Evolutionary conservation across 2,797 vertebrate species (phyloP).

Genomic region (Cynopterus sphinx): DNA sequence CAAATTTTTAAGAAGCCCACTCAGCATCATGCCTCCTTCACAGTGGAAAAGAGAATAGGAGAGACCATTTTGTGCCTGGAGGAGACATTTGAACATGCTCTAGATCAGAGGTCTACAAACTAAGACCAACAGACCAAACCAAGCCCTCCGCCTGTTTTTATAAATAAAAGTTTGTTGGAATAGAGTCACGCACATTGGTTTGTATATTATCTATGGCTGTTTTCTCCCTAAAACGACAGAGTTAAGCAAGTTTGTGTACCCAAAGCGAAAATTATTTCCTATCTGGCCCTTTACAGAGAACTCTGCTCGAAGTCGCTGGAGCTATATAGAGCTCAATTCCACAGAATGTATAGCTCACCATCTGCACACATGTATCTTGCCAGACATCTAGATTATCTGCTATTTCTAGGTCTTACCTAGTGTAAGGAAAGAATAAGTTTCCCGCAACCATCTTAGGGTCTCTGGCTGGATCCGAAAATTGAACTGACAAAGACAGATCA

Average conservation of each 20-base stretch:
- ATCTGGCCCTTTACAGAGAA: neutral
- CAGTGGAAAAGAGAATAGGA: neutral
- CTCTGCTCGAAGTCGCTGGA: neutral
- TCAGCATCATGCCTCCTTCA: neutral
- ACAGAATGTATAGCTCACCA: neutral
- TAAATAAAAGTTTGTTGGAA: conserved; percentile 5
- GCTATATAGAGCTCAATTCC: neutral
- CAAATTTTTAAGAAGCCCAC: neutral
- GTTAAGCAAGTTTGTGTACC: neutral
- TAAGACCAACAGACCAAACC: neutral
- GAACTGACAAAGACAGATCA: neutral
- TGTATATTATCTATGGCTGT: neutral
- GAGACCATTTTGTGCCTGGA: neutral
- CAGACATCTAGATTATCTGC: neutral
- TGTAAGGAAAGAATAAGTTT: neutral
- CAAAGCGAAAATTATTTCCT: neutral
- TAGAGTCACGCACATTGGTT: neutral
- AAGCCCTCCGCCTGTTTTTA: neutral
- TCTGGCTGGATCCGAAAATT: neutral
- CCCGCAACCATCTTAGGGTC: neutral
- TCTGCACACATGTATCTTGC: neutral
- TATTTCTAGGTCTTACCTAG: neutral
- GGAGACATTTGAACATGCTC: neutral
- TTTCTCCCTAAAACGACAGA: neutral
- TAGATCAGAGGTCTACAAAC: neutral